phyloP scores from a whole-genome alignment of 2,113 vertebrate genomes.

The Saccopteryx bilineata region DNA sequence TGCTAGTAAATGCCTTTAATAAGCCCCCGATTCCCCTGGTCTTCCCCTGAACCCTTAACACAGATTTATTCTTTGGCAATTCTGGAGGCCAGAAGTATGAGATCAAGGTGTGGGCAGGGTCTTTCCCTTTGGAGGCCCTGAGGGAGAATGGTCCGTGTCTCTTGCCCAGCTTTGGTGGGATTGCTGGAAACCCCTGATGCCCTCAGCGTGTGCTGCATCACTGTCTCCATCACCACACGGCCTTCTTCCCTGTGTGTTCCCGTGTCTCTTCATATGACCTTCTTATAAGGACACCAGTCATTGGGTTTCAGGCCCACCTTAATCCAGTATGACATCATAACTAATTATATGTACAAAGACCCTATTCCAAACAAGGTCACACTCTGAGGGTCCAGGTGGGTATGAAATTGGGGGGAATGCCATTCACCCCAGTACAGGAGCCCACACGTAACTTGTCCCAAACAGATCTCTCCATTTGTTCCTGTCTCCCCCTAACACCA shows the following conservation, averaged over 20 bases:
- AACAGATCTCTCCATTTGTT: not conserved
- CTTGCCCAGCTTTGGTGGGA: not conserved
- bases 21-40: fast-evolving
- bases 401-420: not conserved
- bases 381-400: not conserved
- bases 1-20: not conserved
- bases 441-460: not conserved
- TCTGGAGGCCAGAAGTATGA: not conserved
- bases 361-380: not conserved
- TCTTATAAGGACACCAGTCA: not conserved
- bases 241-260: not conserved
- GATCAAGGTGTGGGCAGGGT: not conserved
- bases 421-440: not conserved
- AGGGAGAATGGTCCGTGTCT: not conserved
- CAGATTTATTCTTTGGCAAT: not conserved
- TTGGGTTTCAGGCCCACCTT: not conserved
- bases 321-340: not conserved
- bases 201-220: not conserved
- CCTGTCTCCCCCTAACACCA: not conserved
- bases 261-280: not conserved
- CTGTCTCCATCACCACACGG: not conserved
- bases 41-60: not conserved
- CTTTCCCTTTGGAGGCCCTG: not conserved
- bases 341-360: not conserved
- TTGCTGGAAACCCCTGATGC: not conserved